These are phyloP conservation scores for Meriones unguiculatus DNA, from an alignment of 2,113 vertebrate genomes.

Conservation along the genomic window DNA sequence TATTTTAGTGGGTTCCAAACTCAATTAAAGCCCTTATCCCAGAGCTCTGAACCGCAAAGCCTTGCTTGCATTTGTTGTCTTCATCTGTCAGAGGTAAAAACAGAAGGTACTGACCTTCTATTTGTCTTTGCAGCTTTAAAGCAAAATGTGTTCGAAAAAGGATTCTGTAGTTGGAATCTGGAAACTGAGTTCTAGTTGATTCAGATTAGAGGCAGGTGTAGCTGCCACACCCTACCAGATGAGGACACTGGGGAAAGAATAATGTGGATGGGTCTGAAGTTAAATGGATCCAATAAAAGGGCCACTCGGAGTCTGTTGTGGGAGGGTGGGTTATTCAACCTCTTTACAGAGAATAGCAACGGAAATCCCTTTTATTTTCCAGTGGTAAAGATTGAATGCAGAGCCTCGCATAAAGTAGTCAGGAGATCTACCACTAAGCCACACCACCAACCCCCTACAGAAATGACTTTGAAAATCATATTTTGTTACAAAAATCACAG, in stretches of 20 bases:
- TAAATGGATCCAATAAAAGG: no score
- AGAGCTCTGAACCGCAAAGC: not conserved
- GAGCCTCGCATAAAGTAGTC: not conserved
- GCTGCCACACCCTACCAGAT: no score
- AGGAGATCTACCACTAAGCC: not conserved
- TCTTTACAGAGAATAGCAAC: not conserved
- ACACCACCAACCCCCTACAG: not conserved
- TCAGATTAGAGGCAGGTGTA: not conserved
- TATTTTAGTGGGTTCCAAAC: conserved; percentile 47
- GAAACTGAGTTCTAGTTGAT: not conserved
- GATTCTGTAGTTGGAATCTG: not conserved
- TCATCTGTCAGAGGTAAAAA: conserved; percentile 30
- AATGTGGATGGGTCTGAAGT: not conserved
- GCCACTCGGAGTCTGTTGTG: fast-evolving
- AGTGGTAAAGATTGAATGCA: not conserved
- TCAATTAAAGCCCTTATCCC: not conserved
- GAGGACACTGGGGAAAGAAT: not conserved
- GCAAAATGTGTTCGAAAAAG: not conserved
- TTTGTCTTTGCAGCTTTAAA: conserved; percentile 38
- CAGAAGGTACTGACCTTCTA: not conserved
- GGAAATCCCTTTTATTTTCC: not conserved
- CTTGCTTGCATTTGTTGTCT: conserved; percentile 27
- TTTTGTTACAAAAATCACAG: not conserved
- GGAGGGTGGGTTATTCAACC: not conserved
- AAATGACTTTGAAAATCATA: not conserved